A percentile compares a stretch with the other conserved stretches of the same genome.
Evolutionary conservation across 2,888 invertebrate species (phyloP).

Genomic region (Drosophila paranaensis): DNA sequence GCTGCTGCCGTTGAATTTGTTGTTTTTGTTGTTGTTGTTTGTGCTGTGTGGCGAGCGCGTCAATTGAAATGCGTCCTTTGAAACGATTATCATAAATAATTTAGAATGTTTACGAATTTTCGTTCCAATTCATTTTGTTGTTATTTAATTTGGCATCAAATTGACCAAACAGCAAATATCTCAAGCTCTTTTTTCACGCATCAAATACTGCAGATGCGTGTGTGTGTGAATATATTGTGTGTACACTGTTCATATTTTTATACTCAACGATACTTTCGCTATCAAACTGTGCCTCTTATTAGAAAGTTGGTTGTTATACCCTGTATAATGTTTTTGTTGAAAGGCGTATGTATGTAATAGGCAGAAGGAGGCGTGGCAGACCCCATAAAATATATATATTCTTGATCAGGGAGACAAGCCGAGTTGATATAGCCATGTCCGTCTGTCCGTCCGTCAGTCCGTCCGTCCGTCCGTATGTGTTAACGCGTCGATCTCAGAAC

Average conservation of each 20-base stretch:
- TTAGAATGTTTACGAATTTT: constrained; percentile 57
- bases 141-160: constrained; percentile 53
- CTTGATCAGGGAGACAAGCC: too few relatives aligned
- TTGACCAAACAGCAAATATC: constrained; percentile 35
- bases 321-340: too few relatives aligned
- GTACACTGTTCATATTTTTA: neutral
- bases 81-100: constrained; percentile 76
- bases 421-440: too few relatives aligned
- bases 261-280: neutral
- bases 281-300: too few relatives aligned
- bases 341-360: too few relatives aligned
- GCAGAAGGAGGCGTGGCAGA: too few relatives aligned
- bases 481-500: too few relatives aligned
- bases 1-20: constrained; percentile 4
- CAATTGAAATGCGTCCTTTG: constrained; percentile 64
- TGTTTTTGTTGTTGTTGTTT: constrained; percentile 9
- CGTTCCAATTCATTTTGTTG: constrained; percentile 46
- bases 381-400: too few relatives aligned
- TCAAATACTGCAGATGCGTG: neutral
- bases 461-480: too few relatives aligned
- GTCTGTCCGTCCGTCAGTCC: too few relatives aligned
- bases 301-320: too few relatives aligned
- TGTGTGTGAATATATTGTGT: neutral
- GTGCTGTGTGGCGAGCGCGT: constrained; percentile 20
- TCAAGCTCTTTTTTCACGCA: constrained; percentile 1